Conservation (phyloP, 2,888 invertebrate species). For the Drosophila paranaensis region DNA sequence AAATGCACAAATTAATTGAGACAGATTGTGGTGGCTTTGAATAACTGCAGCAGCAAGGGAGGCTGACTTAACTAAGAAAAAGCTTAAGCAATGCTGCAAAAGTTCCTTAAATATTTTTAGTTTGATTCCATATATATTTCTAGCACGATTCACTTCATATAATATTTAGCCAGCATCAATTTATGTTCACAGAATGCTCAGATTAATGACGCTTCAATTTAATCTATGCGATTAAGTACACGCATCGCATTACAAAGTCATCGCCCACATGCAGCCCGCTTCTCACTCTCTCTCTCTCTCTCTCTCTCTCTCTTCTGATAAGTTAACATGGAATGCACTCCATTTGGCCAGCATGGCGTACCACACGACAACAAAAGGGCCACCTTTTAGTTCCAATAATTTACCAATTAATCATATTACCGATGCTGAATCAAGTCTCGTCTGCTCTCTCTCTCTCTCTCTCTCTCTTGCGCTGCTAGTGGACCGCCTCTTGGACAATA, state of each 20-base stretch:
- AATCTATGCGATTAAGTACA: slow-evolving; percentile 15
- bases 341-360: slow-evolving; percentile 26
- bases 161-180: background rate
- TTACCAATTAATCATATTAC: slow-evolving; percentile 83
- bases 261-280: slow-evolving; percentile 46
- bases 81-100: too few relatives aligned
- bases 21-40: slow-evolving; percentile 31
- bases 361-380: slow-evolving; percentile 65
- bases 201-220: slow-evolving; percentile 20
- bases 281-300: background rate
- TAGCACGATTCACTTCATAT: background rate
- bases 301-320: slow-evolving; percentile 11
- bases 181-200: background rate
- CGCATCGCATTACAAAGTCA: slow-evolving; percentile 18
- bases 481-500: slow-evolving; percentile 39
- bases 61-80: too few relatives aligned
- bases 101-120: too few relatives aligned
- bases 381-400: slow-evolving; percentile 80
- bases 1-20: slow-evolving; percentile 56
- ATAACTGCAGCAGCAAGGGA: background rate
- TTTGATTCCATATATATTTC: background rate
- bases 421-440: slow-evolving; percentile 45
- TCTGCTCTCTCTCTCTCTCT: slow-evolving; percentile 12
- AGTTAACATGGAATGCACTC: slow-evolving; percentile 41
- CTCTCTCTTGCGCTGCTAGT: slow-evolving; percentile 1